Evolutionary conservation across 2,888 invertebrate genomes (phyloP).

Genomic region (Tinea trinotella): DNA sequence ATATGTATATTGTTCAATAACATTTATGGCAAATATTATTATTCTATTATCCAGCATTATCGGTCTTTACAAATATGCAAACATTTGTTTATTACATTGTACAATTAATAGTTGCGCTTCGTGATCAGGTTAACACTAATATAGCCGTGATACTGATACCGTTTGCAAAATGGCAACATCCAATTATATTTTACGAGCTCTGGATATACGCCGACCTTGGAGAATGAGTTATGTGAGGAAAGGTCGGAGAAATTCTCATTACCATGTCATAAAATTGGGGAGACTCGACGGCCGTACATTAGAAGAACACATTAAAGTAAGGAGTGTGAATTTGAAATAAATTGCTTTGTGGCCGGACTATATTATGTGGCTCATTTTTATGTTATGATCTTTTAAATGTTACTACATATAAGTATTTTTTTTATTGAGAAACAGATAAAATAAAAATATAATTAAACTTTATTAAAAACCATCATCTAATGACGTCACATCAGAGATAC

Average conservation of each 20-base stretch:
- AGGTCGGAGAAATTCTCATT: constrained; percentile 29
- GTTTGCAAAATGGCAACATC: constrained; percentile 27
- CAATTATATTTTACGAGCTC: constrained; percentile 41
- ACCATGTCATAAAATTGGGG: constrained; percentile 31
- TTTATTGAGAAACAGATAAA: too few relatives aligned
- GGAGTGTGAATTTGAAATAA: constrained; percentile 17
- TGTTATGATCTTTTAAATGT: background rate
- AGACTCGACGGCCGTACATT: constrained; percentile 16
- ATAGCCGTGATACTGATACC: constrained; percentile 4
- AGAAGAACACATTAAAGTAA: constrained; percentile 15
- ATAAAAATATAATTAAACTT: too few relatives aligned
- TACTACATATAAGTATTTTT: background rate
- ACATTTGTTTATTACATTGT: background rate
- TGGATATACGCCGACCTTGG: constrained; percentile 32
- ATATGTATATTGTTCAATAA: too few relatives aligned
- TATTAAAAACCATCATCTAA: too few relatives aligned
- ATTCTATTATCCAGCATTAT: too few relatives aligned
- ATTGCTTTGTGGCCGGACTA: constrained; percentile 1
- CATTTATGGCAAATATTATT: too few relatives aligned
- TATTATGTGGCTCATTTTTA: background rate
- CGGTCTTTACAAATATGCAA: too few relatives aligned
- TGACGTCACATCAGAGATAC: too few relatives aligned
- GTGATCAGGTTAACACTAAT: background rate
- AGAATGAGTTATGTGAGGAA: constrained; percentile 32
- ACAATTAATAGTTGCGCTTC: background rate